Evolutionary conservation across 2,888 invertebrate species (phyloP), one percentile per base, ranked within the genome.

Genomic region (Volucella inanis): DNA sequence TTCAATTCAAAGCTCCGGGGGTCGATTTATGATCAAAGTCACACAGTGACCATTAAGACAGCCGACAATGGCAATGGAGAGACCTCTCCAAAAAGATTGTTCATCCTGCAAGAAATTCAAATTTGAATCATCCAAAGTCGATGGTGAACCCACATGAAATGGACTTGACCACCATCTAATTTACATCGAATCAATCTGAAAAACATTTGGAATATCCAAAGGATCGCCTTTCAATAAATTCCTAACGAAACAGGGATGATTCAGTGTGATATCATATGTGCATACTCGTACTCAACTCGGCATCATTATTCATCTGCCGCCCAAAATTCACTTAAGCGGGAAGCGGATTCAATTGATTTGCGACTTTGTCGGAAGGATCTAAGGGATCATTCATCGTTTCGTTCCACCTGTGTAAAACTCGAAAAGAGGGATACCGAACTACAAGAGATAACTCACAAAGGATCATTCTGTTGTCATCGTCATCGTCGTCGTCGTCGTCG

Each of bases 331-430:
- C 68, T 74, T 62, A 77, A 74, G 14, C 49, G 65, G 14, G 70
- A 62, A 70, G 55, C 80, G 61, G 54, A 75, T 80, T 47, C 50
- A 85, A 81, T 85, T 81, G 76, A 85, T 85, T 85, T 85, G 85
- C 76, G 72, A 77, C 76, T 61, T 41, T 81, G 81, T 85, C 85
- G 85, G 85, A 85, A 81, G 75, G 81, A 85, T 85, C 85, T 85
- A 72, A 85, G 9, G 57, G 67, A 81, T 81, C 71, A 31, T 31
- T 31, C 31, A 6, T 80, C 71, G 15, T 75, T 71, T 76, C 76
- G 71, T 85, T 85, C 80, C 81, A 84, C 85, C 85, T 85, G 85
- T 85, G 72, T 31, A 6, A 31, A 31, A 59, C 31, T n/a, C 52
- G 38, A 45, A 47, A 52, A 52, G 59, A 59, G 71, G 57, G 76